Conservation (phyloP, 1,140 invertebrate genomes). For the Dinoponera quadriceps region DNA sequence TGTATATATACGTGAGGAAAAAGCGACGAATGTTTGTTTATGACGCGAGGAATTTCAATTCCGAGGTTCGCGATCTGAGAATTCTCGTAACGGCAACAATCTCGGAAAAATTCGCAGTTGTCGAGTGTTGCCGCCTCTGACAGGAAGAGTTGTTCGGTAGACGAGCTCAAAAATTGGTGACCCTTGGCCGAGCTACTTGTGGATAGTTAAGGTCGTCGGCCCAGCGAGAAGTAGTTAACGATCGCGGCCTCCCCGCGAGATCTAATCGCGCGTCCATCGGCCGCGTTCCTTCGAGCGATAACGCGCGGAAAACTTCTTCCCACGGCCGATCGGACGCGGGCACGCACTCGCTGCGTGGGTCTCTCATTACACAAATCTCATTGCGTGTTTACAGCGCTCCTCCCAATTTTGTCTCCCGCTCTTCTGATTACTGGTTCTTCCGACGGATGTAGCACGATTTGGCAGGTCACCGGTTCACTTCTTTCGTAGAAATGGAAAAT, state of each 20-base stretch:
- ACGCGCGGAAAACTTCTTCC: not conserved
- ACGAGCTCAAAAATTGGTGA: slow-evolving; percentile 44
- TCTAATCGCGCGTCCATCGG: slow-evolving; percentile 13
- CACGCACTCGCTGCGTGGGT: not conserved
- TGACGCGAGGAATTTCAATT: not conserved
- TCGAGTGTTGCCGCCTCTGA: not conserved
- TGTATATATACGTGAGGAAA: no score
- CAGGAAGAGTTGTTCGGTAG: slow-evolving; percentile 7
- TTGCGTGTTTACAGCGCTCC: slow-evolving; percentile 8
- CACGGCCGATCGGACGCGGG: not conserved
- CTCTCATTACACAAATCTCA: slow-evolving; percentile 7
- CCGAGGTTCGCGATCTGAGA: not conserved
- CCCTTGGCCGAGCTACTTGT: not conserved
- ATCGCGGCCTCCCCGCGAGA: slow-evolving; percentile 1
- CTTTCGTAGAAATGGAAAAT: no score
- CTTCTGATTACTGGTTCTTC: no score
- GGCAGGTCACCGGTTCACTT: no score
- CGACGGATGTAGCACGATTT: no score
- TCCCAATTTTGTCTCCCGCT: slow-evolving; percentile 31
- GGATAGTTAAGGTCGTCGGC: slow-evolving; percentile 29
- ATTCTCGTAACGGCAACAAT: slow-evolving; percentile 5
- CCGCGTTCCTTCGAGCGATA: slow-evolving; percentile 11
- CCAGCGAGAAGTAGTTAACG: not conserved
- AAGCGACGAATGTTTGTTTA: no score
- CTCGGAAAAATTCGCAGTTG: slow-evolving; percentile 15